These are phyloP conservation scores for Eueides isabella DNA, from an alignment of 1,140 invertebrate genomes.

Conservation along the genomic window DNA sequence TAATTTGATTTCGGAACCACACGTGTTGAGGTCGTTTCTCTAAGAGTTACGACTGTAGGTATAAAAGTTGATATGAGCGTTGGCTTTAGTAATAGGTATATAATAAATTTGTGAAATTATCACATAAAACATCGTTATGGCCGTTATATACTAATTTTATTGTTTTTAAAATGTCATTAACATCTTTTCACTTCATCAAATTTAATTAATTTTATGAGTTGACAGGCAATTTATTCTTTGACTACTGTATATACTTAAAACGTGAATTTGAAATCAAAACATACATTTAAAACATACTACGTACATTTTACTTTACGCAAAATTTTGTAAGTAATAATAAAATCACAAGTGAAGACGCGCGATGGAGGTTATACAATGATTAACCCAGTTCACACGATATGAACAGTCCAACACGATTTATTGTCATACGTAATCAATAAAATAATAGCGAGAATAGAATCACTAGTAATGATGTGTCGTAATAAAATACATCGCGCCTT, in stretches of 20 bases:
- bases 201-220: constrained; percentile 1
- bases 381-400: constrained; percentile 60
- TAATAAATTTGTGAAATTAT: constrained; percentile 54
- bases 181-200: constrained; percentile 18
- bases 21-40: constrained; percentile 73
- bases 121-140: constrained; percentile 49
- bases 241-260: neutral
- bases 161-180: constrained; percentile 39
- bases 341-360: neutral
- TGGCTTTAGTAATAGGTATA: constrained; percentile 53
- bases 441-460: constrained; percentile 56
- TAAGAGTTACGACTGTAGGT: constrained; percentile 75
- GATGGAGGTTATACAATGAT: constrained; percentile 43
- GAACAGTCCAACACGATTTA: constrained; percentile 57
- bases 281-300: neutral
- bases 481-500: constrained; percentile 65
- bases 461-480: constrained; percentile 64
- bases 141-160: constrained; percentile 49
- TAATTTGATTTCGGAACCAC: constrained; percentile 81
- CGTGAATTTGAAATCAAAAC: too few relatives aligned
- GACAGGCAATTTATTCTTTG: neutral
- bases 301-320: neutral
- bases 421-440: constrained; percentile 68
- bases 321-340: neutral
- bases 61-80: constrained; percentile 54